Percentiles rank a stretch among this genome's conserved stretches.
These are phyloP conservation scores for Lemur catta DNA, from an alignment of 2,797 vertebrate species.

Conservation along the genomic window DNA sequence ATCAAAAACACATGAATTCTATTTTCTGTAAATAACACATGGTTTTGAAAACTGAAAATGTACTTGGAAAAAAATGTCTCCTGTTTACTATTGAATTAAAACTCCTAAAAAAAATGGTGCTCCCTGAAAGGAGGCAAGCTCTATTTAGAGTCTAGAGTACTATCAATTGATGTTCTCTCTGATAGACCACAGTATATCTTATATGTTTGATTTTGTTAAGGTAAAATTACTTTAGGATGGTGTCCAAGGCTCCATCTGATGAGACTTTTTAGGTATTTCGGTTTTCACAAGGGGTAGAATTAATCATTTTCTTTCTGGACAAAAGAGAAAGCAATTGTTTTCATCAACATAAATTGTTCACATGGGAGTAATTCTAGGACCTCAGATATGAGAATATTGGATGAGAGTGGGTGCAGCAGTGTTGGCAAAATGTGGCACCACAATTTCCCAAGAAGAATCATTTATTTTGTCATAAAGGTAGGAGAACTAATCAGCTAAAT, in stretches of 20 bases:
- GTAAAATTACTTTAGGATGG: constrained; percentile 44
- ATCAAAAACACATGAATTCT: constrained; percentile 74
- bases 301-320: constrained; percentile 21
- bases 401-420: not conserved
- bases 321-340: constrained; percentile 44
- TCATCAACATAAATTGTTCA: not conserved
- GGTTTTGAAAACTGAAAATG: constrained; percentile 72
- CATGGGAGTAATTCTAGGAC: not conserved
- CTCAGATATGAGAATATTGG: not conserved
- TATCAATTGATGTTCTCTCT: not conserved
- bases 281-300: not conserved
- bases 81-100: constrained; percentile 45
- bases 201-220: not conserved
- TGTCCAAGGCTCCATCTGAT: constrained; percentile 4
- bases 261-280: not conserved
- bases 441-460: not conserved
- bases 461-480: constrained; percentile 28
- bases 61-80: constrained; percentile 56
- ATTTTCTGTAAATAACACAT: constrained; percentile 80
- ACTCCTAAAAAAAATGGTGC: constrained; percentile 6
- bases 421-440: not conserved
- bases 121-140: not conserved
- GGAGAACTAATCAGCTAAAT: not conserved
- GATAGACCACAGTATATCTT: not conserved
- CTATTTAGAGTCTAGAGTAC: not conserved